Conservation (phyloP, 2,113 vertebrate genomes). For the Ochotona curzoniae region DNA sequence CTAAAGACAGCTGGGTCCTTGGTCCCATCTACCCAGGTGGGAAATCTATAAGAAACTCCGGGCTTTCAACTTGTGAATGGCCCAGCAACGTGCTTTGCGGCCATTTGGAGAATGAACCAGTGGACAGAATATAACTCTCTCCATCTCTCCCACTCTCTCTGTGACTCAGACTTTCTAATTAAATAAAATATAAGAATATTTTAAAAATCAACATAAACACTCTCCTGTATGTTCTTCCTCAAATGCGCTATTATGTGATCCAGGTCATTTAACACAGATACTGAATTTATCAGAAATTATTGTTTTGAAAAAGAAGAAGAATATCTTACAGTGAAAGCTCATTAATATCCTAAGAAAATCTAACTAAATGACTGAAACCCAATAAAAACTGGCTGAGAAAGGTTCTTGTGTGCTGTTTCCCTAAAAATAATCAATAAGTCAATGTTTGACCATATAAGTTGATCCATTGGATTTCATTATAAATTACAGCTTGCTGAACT, state of each 20-base stretch:
- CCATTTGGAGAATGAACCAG: too few species aligned
- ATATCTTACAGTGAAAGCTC: not conserved
- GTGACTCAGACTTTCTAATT: too few species aligned
- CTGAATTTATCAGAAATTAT: not conserved
- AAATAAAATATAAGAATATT: not conserved
- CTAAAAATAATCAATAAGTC: not conserved
- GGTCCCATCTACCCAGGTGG: too few species aligned
- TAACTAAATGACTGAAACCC: not conserved
- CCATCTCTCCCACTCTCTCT: too few species aligned
- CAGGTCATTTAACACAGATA: fast-evolving
- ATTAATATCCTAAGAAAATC: not conserved
- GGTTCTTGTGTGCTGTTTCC: not conserved
- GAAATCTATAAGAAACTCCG: too few species aligned
- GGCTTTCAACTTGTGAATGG: too few species aligned
- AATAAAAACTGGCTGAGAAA: not conserved
- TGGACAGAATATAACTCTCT: too few species aligned
- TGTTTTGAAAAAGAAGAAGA: not conserved
- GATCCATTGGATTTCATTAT: not conserved
- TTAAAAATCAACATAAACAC: not conserved
- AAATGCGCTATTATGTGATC: not conserved
- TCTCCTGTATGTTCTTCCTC: not conserved
- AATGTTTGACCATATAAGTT: not conserved
- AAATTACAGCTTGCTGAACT: not conserved
- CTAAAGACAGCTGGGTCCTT: too few species aligned
- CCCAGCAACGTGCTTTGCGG: too few species aligned